A percentile compares a stretch with the other conserved stretches of the same genome.
Conservation (phyloP, 2,113 vertebrate genomes). For the Chroicocephalus ridibundus region DNA sequence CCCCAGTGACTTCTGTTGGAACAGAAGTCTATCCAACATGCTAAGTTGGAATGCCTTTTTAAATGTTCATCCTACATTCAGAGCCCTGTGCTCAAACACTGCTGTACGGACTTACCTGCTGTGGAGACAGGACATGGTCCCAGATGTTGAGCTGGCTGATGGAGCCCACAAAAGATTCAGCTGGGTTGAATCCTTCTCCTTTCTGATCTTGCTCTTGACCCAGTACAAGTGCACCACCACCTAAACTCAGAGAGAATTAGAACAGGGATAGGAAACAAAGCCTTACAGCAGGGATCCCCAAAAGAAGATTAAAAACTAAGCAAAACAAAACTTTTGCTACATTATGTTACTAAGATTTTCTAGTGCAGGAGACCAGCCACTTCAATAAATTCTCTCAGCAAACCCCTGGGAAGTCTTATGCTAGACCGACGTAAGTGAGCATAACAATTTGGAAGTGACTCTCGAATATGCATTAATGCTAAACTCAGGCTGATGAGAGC, state of each 20-base stretch:
- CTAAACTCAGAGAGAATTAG: conserved; percentile 67
- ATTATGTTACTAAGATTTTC: not conserved
- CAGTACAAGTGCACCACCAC: conserved; percentile 90
- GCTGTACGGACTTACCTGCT: conserved; percentile 82
- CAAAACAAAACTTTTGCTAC: not conserved
- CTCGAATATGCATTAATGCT: not conserved
- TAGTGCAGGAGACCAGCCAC: not conserved
- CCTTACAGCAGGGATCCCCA: not conserved
- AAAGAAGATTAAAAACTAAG: not conserved
- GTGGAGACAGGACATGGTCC: conserved; percentile 88
- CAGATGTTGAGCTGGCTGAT: conserved; percentile 97
- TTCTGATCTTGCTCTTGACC: conserved; percentile 96
- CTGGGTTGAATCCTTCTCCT: conserved; percentile 95
- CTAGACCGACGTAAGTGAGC: not conserved
- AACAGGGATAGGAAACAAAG: not conserved
- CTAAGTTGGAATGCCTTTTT: not conserved
- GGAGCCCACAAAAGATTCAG: conserved; percentile 96
- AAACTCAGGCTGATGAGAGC: not conserved
- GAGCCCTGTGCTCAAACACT: conserved; percentile 34
- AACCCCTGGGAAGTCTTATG: not conserved
- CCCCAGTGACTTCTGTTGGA: not conserved
- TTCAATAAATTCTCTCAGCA: not conserved
- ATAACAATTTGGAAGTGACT: not conserved
- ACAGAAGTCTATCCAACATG: not conserved
- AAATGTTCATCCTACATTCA: not conserved